phyloP scores from a whole-genome alignment of 2,797 vertebrate species.

The Sus cebifrons region DNA sequence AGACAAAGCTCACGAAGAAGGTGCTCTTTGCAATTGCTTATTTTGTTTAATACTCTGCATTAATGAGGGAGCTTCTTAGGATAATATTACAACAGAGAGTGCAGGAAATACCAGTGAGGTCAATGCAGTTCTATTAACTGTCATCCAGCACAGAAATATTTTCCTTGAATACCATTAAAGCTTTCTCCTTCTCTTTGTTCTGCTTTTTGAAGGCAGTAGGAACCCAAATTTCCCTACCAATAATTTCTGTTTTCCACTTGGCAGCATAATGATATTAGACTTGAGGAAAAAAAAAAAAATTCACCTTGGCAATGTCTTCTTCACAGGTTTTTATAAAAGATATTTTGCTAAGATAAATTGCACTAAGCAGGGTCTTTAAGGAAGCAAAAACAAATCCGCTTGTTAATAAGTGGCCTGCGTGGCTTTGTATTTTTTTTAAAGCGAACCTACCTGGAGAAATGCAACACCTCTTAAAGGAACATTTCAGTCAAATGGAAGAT shows the following conservation, averaged over 20 bases:
- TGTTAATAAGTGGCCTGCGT: slow-evolving; percentile 77
- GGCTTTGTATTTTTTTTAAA: slow-evolving; percentile 62
- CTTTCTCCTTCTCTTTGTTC: slow-evolving; percentile 87
- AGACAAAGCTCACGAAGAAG: slow-evolving; percentile 81
- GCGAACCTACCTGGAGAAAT: slow-evolving; percentile 38
- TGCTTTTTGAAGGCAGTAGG: slow-evolving; percentile 88
- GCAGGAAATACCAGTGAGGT: slow-evolving; percentile 87
- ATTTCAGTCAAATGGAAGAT: slow-evolving; percentile 63
- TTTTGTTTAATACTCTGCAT: slow-evolving; percentile 88
- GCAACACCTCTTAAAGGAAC: neutral
- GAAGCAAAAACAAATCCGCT: slow-evolving; percentile 83
- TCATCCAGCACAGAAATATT: slow-evolving; percentile 89
- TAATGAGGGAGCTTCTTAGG: slow-evolving; percentile 89
- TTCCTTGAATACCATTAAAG: slow-evolving; percentile 89
- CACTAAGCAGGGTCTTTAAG: slow-evolving; percentile 83
- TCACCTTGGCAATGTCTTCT: slow-evolving; percentile 88
- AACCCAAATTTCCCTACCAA: slow-evolving; percentile 87
- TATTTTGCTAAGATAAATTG: slow-evolving; percentile 85
- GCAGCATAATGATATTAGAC: slow-evolving; percentile 87
- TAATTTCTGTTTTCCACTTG: slow-evolving; percentile 88
- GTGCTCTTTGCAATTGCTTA: slow-evolving; percentile 76
- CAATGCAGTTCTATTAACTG: slow-evolving; percentile 87
- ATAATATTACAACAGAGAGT: slow-evolving; percentile 85
- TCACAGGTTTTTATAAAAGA: slow-evolving; percentile 82
- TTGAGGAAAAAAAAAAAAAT: slow-evolving; percentile 82